These are phyloP conservation scores for Rhaphigaster nebulosa DNA, from an alignment of 2,888 invertebrate genomes.

Conservation along the genomic window DNA sequence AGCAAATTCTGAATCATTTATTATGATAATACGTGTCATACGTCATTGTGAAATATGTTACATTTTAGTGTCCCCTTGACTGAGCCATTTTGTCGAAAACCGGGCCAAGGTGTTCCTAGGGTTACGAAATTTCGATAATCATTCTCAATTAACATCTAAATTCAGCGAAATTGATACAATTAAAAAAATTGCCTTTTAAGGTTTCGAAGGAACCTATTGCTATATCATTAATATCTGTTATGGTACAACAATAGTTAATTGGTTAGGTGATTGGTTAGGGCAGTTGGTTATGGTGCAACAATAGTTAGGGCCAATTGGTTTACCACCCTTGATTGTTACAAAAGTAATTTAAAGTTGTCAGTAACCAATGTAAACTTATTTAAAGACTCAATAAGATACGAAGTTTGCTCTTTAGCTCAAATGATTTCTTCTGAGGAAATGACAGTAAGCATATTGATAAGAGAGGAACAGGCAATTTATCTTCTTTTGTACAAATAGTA, in stretches of 20 bases:
- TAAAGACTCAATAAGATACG: no score
- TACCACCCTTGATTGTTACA: neutral
- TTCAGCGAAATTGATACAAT: neutral
- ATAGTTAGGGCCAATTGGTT: neutral
- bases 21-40: neutral
- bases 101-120: conserved; percentile 5
- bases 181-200: neutral
- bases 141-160: conserved; percentile 20
- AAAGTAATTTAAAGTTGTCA: neutral
- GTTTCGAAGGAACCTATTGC: neutral
- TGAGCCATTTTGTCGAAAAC: neutral
- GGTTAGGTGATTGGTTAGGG: no score
- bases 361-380: neutral
- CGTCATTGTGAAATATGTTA: neutral
- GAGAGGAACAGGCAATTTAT: no score
- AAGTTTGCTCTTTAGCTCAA: neutral
- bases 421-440: no score
- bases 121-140: conserved; percentile 26
- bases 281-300: no score
- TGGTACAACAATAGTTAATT: no score
- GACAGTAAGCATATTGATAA: no score
- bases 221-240: neutral
- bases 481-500: no score
- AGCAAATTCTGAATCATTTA: neutral
- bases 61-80: neutral